Conservation (phyloP, 1,140 invertebrate genomes). For the Venturia canescens region DNA sequence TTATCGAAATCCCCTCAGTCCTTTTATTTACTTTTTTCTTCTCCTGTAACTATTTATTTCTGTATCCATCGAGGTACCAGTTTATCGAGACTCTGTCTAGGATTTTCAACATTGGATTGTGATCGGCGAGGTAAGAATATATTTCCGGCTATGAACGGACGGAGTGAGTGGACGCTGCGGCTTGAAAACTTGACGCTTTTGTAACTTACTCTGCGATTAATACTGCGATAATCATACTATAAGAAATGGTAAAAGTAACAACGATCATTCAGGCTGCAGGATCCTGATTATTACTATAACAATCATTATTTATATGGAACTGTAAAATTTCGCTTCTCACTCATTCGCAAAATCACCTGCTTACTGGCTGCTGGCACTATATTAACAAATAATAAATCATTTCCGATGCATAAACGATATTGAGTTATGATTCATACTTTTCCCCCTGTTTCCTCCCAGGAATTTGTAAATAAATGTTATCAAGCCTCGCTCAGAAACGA, state of each 20-base stretch:
- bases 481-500: not conserved
- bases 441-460: not conserved
- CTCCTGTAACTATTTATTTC: not conserved
- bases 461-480: not conserved
- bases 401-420: not conserved
- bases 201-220: slow-evolving; percentile 17
- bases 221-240: slow-evolving; percentile 12
- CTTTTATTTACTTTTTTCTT: not conserved
- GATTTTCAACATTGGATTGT: slow-evolving; percentile 6
- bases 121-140: slow-evolving; percentile 32
- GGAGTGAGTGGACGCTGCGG: not conserved
- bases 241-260: too few species aligned
- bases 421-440: not conserved
- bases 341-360: too few species aligned
- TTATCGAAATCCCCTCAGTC: not conserved
- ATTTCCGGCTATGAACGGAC: slow-evolving; percentile 13
- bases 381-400: slow-evolving; percentile 5
- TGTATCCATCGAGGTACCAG: not conserved
- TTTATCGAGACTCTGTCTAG: slow-evolving; percentile 24
- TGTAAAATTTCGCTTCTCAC: slow-evolving; percentile 29
- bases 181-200: slow-evolving; percentile 21
- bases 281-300: not conserved
- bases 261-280: too few species aligned
- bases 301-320: not conserved
- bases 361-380: not conserved